Evolutionary conservation across 2,113 vertebrate genomes (phyloP).

Genomic region (Serinus canaria): DNA sequence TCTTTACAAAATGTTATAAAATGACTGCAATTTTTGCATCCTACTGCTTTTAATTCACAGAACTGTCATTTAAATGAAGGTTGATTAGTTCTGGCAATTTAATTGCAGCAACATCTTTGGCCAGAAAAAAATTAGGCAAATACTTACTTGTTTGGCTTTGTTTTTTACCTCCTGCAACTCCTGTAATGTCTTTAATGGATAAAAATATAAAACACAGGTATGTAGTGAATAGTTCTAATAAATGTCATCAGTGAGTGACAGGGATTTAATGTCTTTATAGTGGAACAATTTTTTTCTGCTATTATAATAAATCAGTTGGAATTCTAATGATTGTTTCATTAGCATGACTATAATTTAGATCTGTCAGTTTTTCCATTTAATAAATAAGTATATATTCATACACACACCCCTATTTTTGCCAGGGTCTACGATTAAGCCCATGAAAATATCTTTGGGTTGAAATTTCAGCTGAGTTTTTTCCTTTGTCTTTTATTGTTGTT

Average conservation of each 20-base stretch:
- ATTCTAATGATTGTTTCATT: conserved; percentile 2
- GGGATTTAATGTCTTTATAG: not conserved
- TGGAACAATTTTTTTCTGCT: not conserved
- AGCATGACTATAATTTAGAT: not conserved
- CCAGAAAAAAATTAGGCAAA: not conserved
- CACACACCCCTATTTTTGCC: not conserved
- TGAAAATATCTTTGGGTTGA: not conserved
- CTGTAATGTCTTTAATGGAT: not conserved
- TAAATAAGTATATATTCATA: not conserved
- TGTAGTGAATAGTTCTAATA: not conserved
- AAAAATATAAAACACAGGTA: not conserved
- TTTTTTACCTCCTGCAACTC: not conserved
- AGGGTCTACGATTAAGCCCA: not conserved
- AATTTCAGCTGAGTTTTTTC: not conserved
- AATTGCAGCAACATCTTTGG: not conserved
- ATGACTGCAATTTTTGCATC: not conserved
- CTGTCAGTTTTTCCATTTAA: not conserved
- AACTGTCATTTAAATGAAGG: not conserved
- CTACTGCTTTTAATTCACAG: not conserved
- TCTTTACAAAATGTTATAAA: not conserved
- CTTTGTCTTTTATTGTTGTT: not conserved
- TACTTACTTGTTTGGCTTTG: not conserved
- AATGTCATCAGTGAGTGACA: not conserved
- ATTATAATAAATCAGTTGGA: not conserved
- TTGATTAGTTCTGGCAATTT: not conserved